Evolutionary conservation across 2,888 invertebrate species (phyloP).

Genomic region (Xestia c-nigrum): DNA sequence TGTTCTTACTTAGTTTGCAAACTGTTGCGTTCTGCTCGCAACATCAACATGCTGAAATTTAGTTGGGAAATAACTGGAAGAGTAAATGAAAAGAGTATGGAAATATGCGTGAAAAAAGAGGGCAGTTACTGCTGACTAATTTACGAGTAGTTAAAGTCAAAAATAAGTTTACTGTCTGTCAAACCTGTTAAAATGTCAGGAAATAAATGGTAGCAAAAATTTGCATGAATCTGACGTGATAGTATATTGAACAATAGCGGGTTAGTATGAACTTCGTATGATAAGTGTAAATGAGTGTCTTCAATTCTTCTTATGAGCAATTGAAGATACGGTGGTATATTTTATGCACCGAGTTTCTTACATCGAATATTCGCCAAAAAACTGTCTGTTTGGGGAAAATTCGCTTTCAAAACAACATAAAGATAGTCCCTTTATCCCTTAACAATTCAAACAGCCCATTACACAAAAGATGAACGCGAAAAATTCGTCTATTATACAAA

Average conservation of each 20-base stretch:
- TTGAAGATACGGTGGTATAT: not conserved
- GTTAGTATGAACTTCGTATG: not conserved
- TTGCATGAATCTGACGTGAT: not conserved
- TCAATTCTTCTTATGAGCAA: not conserved
- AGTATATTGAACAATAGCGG: too few relatives aligned
- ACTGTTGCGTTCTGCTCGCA: constrained; percentile 47
- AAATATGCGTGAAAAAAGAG: not conserved
- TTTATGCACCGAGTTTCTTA: not conserved
- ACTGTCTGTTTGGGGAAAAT: too few relatives aligned
- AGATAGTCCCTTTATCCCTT: constrained; percentile 14
- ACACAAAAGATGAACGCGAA: constrained; percentile 37
- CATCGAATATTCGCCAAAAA: not conserved
- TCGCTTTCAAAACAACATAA: constrained; percentile 11
- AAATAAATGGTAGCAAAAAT: not conserved
- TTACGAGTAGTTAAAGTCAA: too few relatives aligned
- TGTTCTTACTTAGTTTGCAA: constrained; percentile 60
- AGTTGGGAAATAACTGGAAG: constrained; percentile 21
- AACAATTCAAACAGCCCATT: constrained; percentile 39
- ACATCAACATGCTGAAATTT: constrained; percentile 23
- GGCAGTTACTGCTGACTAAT: not conserved
- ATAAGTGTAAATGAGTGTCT: not conserved
- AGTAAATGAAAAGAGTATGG: constrained; percentile 21
- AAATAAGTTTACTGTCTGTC: not conserved
- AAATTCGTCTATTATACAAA: constrained; percentile 52
- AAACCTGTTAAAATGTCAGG: not conserved